These are phyloP conservation scores for Agriotes lineatus DNA, from an alignment of 2,888 invertebrate species.

Conservation along the genomic window DNA sequence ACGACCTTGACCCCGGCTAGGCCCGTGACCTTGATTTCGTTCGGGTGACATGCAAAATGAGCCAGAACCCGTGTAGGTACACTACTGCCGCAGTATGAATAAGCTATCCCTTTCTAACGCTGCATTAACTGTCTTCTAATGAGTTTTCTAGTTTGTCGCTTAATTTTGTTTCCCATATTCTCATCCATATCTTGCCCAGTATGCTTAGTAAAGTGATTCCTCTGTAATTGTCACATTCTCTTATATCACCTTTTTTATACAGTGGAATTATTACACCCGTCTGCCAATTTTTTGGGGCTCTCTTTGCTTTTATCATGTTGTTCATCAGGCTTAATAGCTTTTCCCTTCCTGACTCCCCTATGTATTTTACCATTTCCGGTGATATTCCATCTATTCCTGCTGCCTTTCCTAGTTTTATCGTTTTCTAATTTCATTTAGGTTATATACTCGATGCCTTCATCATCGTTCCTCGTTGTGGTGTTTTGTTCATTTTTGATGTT, in stretches of 20 bases:
- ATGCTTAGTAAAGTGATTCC: neutral
- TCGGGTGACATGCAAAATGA: too few species aligned
- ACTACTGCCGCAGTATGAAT: too few species aligned
- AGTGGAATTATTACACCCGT: neutral
- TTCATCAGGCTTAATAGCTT: neutral
- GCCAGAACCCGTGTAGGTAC: too few species aligned
- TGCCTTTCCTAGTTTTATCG: neutral
- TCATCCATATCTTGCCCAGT: neutral
- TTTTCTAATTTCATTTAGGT: neutral
- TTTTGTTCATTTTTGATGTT: neutral
- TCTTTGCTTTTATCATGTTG: neutral
- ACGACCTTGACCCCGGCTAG: too few species aligned
- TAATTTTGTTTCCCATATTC: too few species aligned
- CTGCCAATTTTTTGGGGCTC: neutral
- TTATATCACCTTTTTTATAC: neutral
- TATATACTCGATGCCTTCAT: neutral
- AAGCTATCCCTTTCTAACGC: too few species aligned
- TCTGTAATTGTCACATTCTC: neutral
- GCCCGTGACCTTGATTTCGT: too few species aligned
- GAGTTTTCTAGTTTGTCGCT: too few species aligned
- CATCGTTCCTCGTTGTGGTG: neutral
- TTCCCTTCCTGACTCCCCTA: neutral
- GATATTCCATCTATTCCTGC: neutral
- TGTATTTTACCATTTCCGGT: slow-evolving; percentile 1
- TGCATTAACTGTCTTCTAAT: too few species aligned